These are phyloP conservation scores for Poicephalus gulielmi DNA, from an alignment of 2,113 vertebrate genomes.

Conservation along the genomic window DNA sequence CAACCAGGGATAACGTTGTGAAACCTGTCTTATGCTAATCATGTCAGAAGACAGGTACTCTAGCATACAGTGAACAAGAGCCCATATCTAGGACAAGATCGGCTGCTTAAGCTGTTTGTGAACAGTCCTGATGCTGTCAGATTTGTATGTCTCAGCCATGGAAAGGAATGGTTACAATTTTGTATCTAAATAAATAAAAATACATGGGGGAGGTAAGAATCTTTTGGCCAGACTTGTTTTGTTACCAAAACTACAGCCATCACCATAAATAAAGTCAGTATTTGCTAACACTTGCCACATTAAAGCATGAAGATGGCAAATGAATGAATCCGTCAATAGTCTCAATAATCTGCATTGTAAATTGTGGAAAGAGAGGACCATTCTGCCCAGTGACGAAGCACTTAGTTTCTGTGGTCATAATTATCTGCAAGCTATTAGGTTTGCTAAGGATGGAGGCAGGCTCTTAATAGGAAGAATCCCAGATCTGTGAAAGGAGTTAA, in stretches of 20 bases:
- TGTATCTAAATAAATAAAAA: neutral
- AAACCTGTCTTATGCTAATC: neutral
- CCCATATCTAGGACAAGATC: neutral
- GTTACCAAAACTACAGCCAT: neutral
- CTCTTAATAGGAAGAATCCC: neutral
- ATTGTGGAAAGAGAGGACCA: neutral
- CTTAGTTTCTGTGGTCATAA: neutral
- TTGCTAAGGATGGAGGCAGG: neutral
- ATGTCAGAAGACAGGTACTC: neutral
- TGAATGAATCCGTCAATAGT: neutral
- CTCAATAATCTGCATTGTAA: neutral
- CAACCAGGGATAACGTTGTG: neutral
- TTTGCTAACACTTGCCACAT: neutral
- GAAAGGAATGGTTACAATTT: neutral
- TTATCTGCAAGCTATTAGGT: neutral
- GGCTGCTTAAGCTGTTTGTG: neutral
- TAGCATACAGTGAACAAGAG: neutral
- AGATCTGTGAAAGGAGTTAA: neutral
- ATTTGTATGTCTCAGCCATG: neutral
- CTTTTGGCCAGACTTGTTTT: neutral
- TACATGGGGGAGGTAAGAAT: rapidly evolving
- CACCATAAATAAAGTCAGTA: neutral
- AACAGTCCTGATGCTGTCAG: neutral
- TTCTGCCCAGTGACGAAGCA: neutral
- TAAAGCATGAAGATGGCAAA: neutral